phyloP scores from a whole-genome alignment of 2,888 invertebrate species.

The Eristalinus aeneus region DNA sequence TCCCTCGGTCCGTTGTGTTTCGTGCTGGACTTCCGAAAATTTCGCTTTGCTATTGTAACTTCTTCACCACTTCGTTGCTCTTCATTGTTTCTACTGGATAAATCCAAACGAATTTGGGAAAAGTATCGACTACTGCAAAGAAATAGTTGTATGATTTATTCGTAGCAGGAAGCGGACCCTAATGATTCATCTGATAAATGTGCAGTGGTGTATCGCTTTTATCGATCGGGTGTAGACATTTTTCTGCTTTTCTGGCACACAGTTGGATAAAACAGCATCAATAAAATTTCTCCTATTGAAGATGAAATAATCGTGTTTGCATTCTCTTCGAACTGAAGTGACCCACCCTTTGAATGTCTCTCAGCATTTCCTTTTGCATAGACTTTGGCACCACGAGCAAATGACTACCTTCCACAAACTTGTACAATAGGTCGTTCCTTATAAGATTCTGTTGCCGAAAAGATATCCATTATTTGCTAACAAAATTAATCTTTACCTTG shows the following conservation, averaged over 20 bases:
- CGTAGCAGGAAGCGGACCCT: not conserved
- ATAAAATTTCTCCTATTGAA: too few species aligned
- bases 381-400: conserved; percentile 1
- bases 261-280: not conserved
- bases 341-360: not conserved
- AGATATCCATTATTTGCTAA: too few species aligned
- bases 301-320: too few species aligned
- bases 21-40: not conserved
- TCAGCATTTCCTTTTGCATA: not conserved
- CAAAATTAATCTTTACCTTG: not conserved
- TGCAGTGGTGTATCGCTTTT: not conserved
- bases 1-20: not conserved
- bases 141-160: not conserved
- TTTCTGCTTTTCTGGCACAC: not conserved
- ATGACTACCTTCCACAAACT: not conserved
- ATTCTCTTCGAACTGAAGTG: too few species aligned
- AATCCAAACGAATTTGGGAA: not conserved
- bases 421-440: too few species aligned
- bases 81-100: conserved; percentile 1
- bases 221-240: not conserved
- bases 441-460: too few species aligned
- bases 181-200: not conserved
- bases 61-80: not conserved
- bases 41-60: not conserved
- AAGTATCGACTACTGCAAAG: not conserved